phyloP scores from a whole-genome alignment of 2,113 vertebrate species.

The Myrmophylax atrothorax region DNA sequence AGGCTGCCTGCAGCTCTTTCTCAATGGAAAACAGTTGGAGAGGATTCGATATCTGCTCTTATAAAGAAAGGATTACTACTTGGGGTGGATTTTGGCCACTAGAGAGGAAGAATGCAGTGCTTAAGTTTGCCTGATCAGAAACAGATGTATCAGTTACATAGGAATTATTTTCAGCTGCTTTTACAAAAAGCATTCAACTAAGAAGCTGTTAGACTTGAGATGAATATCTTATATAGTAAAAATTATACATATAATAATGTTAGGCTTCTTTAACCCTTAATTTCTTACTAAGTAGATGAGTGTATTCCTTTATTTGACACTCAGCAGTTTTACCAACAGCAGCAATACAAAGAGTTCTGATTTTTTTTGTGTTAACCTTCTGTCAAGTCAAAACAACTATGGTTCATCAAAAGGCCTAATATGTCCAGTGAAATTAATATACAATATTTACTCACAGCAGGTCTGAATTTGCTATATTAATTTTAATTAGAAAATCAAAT shows the following conservation, averaged over 20 bases:
- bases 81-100: neutral
- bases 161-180: neutral
- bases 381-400: neutral
- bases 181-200: neutral
- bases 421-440: neutral
- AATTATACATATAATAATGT: neutral
- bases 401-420: neutral
- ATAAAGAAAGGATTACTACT: neutral
- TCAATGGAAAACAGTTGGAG: neutral
- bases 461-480: neutral
- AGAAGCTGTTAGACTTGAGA: neutral
- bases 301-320: neutral
- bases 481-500: slow-evolving; percentile 19
- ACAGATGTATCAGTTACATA: neutral
- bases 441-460: neutral
- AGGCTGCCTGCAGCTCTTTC: neutral
- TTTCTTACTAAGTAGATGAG: neutral
- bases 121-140: neutral
- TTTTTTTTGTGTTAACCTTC: neutral
- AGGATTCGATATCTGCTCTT: slow-evolving; percentile 2
- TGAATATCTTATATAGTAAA: neutral
- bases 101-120: neutral
- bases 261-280: neutral
- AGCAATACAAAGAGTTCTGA: neutral
- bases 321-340: neutral